Base-by-base conservation (phyloP, 2,797 vertebrate species). In the Labroides dimidiatus region DNA sequence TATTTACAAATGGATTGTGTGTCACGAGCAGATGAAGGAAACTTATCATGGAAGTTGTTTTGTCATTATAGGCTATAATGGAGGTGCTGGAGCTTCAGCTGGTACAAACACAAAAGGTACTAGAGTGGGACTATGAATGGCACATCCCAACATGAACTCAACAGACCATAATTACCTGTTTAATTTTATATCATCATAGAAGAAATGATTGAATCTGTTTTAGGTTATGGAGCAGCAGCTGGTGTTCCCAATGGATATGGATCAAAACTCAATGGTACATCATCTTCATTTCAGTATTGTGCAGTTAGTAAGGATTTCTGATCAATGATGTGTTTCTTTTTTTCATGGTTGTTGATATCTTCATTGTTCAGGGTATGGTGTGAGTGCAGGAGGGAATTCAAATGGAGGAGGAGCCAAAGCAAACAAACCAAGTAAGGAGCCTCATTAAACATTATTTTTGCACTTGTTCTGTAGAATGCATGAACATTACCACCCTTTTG, bases 361-460 rank as follows among this genome's bases (percentile, higher is more conserved):
- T 30, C 3, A n/a, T 67, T 80, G 47, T 63, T 62, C 59, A 91
- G 91, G 86, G 54, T 75, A 83, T 15, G 74, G 57, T 47, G 72
- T 85, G 41, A 41, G 30, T 48, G 45, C 68, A 19, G 88, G 80
- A 10, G 70, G 42, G 21, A 78, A 72, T 72, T 43, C 76, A 62
- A 91, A 91, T 36, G 80, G 65, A 67, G 87, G 64, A 36, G 81
- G 78, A 36, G 45, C 49, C 19, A 85, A 87, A 63, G 19, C 75
- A 45, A 81, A 81, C 64, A 87, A 86, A 86, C 71, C 87, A 87
- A 82, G 89, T 92, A 54, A 24, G 6, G 5, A 17, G 21, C 4
- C 15, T 12, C 2, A 19, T 36, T 6, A 58, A 51, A 17, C 5
- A 11, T 2, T 4, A 39, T 36, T 9, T 13, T 39, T 13, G 2